phyloP scores from a whole-genome alignment of 2,888 invertebrate genomes.

The Meliscaeva auricollis region DNA sequence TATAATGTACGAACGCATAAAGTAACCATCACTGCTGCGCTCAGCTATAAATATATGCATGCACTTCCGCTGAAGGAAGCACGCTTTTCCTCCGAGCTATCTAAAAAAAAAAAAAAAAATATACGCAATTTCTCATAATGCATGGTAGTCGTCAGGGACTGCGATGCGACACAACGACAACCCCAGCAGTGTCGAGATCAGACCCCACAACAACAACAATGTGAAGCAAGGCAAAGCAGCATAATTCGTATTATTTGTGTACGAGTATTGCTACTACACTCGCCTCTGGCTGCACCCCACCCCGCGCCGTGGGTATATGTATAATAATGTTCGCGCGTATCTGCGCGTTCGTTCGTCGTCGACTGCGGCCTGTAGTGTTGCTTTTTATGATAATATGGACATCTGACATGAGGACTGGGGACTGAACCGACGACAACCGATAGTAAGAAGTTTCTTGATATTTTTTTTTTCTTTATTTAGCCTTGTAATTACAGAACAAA shows the following conservation, averaged over 20 bases:
- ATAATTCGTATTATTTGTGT: conserved; percentile 15
- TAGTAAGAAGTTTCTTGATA: conserved; percentile 31
- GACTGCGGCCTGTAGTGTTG: background rate
- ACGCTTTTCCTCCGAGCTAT: conserved; percentile 59
- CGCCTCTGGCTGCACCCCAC: conserved; percentile 9
- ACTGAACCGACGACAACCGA: conserved; percentile 36
- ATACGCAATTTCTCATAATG: conserved; percentile 60
- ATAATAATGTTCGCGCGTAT: conserved; percentile 64
- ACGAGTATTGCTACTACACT: conserved; percentile 39
- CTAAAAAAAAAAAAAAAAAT: conserved; percentile 31
- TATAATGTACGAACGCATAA: background rate
- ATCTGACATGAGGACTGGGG: background rate
- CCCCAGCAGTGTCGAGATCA: background rate
- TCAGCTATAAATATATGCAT: conserved; percentile 14
- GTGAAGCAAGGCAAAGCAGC: background rate
- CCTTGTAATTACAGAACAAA: conserved; percentile 37
- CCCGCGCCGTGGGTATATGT: too few species aligned
- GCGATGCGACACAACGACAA: conserved; percentile 1
- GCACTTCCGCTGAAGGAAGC: conserved; percentile 67
- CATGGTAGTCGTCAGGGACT: background rate
- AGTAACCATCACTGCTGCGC: background rate
- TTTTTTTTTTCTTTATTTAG: conserved; percentile 26
- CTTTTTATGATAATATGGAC: background rate
- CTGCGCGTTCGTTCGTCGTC: conserved; percentile 41
- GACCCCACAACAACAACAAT: conserved; percentile 19